phyloP scores from a whole-genome alignment of 2,113 vertebrate genomes.

The Macrotus californicus region DNA sequence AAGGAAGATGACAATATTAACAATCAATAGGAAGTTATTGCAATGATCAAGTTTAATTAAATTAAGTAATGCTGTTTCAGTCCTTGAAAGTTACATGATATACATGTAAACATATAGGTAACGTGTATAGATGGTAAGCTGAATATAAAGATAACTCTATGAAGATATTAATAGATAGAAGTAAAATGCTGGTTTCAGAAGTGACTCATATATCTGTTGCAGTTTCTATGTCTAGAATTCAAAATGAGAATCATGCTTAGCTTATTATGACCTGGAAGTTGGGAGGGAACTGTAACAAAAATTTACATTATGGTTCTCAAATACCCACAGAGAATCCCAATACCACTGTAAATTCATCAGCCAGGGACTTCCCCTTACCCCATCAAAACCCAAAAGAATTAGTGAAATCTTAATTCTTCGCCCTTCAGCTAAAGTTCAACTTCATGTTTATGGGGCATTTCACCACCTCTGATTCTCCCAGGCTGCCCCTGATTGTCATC shows the following conservation, averaged over 20 bases:
- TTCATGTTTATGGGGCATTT: neutral
- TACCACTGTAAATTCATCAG: neutral
- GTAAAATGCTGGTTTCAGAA: constrained; percentile 15
- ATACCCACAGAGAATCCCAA: neutral
- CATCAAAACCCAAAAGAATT: neutral
- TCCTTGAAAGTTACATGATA: neutral
- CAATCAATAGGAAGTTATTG: neutral
- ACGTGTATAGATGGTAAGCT: neutral
- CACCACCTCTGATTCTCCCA: neutral
- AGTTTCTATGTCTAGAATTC: constrained; percentile 4
- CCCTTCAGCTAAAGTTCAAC: neutral
- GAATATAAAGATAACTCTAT: neutral
- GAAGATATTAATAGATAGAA: neutral
- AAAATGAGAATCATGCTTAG: neutral
- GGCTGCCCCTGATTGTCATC: neutral
- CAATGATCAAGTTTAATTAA: neutral
- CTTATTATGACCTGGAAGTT: neutral
- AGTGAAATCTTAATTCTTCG: neutral
- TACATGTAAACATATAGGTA: neutral
- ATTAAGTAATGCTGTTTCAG: neutral
- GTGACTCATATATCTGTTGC: neutral
- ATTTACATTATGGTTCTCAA: neutral
- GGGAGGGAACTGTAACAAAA: neutral
- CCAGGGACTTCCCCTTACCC: rapidly evolving
- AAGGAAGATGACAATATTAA: neutral